Evolutionary conservation across 2,113 vertebrate genomes (phyloP).

Genomic region (Colinus virginianus): DNA sequence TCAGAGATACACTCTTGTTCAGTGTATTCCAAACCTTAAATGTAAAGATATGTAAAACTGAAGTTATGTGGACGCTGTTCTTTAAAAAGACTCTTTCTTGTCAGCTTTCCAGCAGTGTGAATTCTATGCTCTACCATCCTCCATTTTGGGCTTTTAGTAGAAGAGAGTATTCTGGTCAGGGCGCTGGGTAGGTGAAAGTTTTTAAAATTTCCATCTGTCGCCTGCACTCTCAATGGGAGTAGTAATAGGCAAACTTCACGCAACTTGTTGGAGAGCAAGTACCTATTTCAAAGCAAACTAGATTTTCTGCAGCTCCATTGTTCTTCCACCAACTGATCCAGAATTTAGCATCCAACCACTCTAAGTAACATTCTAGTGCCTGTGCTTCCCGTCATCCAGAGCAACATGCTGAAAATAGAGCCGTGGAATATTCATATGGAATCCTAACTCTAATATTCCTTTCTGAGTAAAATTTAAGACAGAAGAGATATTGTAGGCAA

Average conservation of each 20-base stretch:
- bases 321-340: background rate
- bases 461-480: background rate
- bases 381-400: background rate
- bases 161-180: background rate
- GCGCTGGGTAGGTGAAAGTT: background rate
- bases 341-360: background rate
- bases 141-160: background rate
- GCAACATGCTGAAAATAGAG: background rate
- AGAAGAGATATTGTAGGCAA: background rate
- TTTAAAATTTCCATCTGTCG: background rate
- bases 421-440: background rate
- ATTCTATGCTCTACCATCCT: background rate
- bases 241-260: background rate
- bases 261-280: background rate
- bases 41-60: background rate
- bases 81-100: background rate
- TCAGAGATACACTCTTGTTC: too few relatives aligned
- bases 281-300: background rate
- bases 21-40: background rate
- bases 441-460: background rate
- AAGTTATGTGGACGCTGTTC: background rate
- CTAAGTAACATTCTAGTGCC: background rate
- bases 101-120: background rate
- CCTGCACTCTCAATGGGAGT: background rate
- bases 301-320: background rate